A percentile compares a stretch with the other conserved stretches of the same genome.
Evolutionary conservation across 2,797 vertebrate genomes (phyloP).

Genomic region (Mionectes olivaceus): DNA sequence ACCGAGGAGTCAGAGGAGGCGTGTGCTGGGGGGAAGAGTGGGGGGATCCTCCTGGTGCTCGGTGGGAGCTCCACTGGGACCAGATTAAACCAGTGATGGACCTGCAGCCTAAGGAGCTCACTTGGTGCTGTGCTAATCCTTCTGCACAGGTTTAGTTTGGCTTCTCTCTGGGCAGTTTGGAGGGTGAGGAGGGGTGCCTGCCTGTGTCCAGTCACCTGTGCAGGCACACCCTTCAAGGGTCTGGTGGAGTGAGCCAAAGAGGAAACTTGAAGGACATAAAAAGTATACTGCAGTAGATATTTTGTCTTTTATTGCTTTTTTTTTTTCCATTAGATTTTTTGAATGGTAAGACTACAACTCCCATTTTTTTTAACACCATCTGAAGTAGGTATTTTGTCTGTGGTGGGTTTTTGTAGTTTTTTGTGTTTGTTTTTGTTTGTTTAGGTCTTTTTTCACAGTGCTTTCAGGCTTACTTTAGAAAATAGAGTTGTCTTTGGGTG

Average conservation of each 20-base stretch:
- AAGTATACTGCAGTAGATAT: background rate
- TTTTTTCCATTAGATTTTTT: background rate
- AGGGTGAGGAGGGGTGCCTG: background rate
- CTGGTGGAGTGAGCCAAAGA: background rate
- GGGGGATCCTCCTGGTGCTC: fast-evolving
- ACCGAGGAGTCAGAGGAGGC: fast-evolving
- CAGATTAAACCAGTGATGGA: background rate
- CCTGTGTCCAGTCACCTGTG: background rate
- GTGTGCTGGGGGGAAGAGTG: fast-evolving
- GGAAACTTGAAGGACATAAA: background rate
- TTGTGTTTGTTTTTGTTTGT: background rate
- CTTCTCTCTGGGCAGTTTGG: background rate
- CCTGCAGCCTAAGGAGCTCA: fast-evolving
- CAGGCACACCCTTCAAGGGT: background rate
- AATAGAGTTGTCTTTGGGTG: background rate
- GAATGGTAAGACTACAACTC: background rate
- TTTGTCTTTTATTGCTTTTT: background rate
- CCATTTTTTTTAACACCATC: background rate
- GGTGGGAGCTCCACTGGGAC: background rate
- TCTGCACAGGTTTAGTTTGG: background rate
- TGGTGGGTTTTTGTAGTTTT: fast-evolving
- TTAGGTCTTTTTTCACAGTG: background rate
- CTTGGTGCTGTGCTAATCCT: background rate
- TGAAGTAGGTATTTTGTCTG: background rate
- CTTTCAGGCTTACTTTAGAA: constrained; percentile 6